Evolutionary conservation across 2,113 vertebrate species (phyloP), one percentile per base, ranked within the genome.

Genomic region (Microtus pennsylvanicus): DNA sequence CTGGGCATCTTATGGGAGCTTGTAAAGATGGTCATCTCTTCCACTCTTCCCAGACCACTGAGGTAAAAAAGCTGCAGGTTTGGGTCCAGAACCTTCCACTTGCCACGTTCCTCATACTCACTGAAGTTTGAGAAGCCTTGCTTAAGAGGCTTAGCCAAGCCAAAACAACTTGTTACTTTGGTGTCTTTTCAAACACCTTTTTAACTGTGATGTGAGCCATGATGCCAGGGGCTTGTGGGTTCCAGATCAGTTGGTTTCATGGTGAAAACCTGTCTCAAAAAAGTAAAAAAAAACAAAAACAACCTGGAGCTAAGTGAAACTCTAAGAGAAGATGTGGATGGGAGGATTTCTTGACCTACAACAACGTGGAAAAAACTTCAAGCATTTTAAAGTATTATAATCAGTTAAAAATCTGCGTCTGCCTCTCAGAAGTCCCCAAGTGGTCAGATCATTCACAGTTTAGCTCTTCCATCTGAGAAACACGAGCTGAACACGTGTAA

Each of bases 391-490:
- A 78, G 33, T 21, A 61, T 45, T 50, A 30, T 21, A 90, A 33
- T 9, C 76, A 19, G 21, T 86, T 86, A 61, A 70, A 78, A 74
- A 74, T 89, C 55, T 81, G 2, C 3, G 42, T 3, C 14, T 38
- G 47, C 47, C 58, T 78, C 58, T 47, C 22, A 38, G 76, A 63
- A 80, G 83, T 2, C 52, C 38, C 47, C 22, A 8, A 17, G 58
- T 4, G 4, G 24, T n/a, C 21, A 61, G 38, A 55, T n/a, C 63
- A 9, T 35, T 78, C 35, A 78, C 12, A n/a, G 42, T 24, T 92
- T 38, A 91, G 83, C 26, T 95, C 33, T 63, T 69, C 72, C 89
- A 72, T 72, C 67, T 65, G 88, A 94, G 55, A 90, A 93, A 90
- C 38, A 42, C 30, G 21, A 91, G n/a, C 91, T 63, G 47, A 96